phyloP scores from a whole-genome alignment of 1,140 invertebrate species.

The Adelges cooleyi region DNA sequence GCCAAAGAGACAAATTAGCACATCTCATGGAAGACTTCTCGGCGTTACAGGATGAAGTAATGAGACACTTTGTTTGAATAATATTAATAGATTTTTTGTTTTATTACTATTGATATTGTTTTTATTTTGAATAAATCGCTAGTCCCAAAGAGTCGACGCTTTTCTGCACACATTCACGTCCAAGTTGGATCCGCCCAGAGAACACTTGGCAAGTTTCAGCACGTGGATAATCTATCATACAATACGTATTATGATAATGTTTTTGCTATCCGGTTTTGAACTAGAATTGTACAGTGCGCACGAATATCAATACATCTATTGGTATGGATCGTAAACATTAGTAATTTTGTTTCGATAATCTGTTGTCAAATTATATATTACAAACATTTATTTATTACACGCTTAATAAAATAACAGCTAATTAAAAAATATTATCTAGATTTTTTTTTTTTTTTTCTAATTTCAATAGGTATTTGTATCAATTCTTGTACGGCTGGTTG shows the following conservation, averaged over 20 bases:
- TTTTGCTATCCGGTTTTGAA: constrained; percentile 86
- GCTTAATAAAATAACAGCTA: no score
- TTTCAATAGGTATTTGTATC: constrained; percentile 70
- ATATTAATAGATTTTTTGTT: no score
- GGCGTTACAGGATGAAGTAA: constrained; percentile 82
- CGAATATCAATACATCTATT: constrained; percentile 92
- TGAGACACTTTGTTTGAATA: no score
- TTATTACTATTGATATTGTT: neutral
- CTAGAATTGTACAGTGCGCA: constrained; percentile 91
- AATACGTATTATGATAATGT: constrained; percentile 90
- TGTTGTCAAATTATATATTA: no score
- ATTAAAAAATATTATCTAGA: no score
- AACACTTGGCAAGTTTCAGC: constrained; percentile 77
- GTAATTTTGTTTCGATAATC: no score
- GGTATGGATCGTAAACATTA: no score
- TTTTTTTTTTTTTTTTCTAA: neutral
- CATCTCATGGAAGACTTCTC: constrained; percentile 81
- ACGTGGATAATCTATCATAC: constrained; percentile 95
- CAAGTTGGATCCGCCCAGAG: constrained; percentile 53
- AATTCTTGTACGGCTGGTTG: constrained; percentile 88
- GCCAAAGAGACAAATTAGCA: constrained; percentile 86
- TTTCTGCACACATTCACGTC: constrained; percentile 60
- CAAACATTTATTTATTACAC: no score
- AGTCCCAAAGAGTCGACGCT: constrained; percentile 85
- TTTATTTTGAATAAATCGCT: no score